Base-by-base conservation (phyloP, 1,140 invertebrate species). In the Drosophila sp. region DNA sequence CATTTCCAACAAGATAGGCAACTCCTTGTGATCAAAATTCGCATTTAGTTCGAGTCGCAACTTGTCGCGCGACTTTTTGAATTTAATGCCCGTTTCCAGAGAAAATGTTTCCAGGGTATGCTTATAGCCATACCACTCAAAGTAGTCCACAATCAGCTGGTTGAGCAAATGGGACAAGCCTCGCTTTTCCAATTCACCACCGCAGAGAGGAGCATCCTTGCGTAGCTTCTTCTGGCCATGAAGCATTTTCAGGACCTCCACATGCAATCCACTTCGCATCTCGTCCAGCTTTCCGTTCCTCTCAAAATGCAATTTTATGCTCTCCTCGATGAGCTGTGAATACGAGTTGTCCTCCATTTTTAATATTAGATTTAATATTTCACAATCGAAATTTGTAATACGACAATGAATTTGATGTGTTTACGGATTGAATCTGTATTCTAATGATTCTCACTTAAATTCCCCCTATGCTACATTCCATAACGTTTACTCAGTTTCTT, bases 41-140 rank as follows among this genome's bases (percentile, higher is more conserved):
- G 25, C 38, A 1, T 7, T 40, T 0, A 79, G 64, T 6, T 50
- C 29, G 1, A 4, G 7, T n/a, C 64, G 64, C 0, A 90, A 51
- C 0, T 57, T 41, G n/a, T 58, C 48, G 8, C 87, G 78, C n/a
- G 32, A 6, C 7, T 61, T 48, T 9, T 16, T 36, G 0, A 1
- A 29, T 3, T 36, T 56, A 1, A 56, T 45, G 4, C 73, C 83
- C 2, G 76, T 76, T 38, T 90, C 87, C 36, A 87, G 61, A 3
- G 71, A 29, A 38, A 87, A 83, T 0, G 89, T 90, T 56, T 90
- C 72, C 41, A 72, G 41, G 3, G 87, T 83, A 76, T 90, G 89
- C 7, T 67, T 71, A 29, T 75, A 90, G 41, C 89, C 89, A 7
- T 64, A 89, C 81, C 81, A 90, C 9, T 72, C 18, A 2, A 90